Conservation (phyloP, 2,797 vertebrate genomes). For the Lycodopsis pacificus region DNA sequence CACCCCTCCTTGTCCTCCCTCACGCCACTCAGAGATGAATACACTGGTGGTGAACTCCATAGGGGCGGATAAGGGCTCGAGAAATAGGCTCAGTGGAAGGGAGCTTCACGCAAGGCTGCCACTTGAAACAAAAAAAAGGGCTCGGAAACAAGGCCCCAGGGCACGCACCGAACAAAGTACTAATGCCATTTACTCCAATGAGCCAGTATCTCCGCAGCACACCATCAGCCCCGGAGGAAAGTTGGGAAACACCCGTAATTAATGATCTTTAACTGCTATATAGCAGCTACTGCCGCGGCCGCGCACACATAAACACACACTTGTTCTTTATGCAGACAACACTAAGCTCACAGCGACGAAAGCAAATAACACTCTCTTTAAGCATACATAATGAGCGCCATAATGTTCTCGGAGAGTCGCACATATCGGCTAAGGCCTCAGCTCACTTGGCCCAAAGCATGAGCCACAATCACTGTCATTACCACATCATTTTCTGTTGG, state of each 20-base stretch:
- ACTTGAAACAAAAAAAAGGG: conserved; percentile 70
- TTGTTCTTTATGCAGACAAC: conserved; percentile 41
- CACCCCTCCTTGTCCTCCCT: conserved; percentile 1
- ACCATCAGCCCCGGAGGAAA: conserved; percentile 72
- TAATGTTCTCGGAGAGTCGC: conserved; percentile 55
- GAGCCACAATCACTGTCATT: conserved; percentile 57
- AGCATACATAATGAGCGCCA: conserved; percentile 61
- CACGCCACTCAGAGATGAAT: conserved; percentile 53
- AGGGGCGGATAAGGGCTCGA: conserved; percentile 59
- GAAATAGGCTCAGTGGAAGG: conserved; percentile 60
- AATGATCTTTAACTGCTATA: conserved; percentile 66
- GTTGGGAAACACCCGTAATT: conserved; percentile 69
- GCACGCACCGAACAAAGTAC: conserved; percentile 55
- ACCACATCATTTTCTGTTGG: conserved; percentile 58
- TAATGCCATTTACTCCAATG: conserved; percentile 78
- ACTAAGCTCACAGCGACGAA: conserved; percentile 55
- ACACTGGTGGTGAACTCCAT: conserved; percentile 64
- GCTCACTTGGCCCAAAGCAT: conserved; percentile 56
- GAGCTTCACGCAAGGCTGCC: conserved; percentile 74
- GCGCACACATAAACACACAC: conserved; percentile 31
- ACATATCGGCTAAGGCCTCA: conserved; percentile 40
- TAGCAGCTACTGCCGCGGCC: conserved; percentile 29
- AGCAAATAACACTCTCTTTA: conserved; percentile 63
- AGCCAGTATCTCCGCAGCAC: conserved; percentile 68
- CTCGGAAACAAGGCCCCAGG: conserved; percentile 60